A percentile compares a stretch with the other conserved stretches of the same genome.
phyloP scores from a whole-genome alignment of 1,140 invertebrate species.

The Eumaeus atala region DNA sequence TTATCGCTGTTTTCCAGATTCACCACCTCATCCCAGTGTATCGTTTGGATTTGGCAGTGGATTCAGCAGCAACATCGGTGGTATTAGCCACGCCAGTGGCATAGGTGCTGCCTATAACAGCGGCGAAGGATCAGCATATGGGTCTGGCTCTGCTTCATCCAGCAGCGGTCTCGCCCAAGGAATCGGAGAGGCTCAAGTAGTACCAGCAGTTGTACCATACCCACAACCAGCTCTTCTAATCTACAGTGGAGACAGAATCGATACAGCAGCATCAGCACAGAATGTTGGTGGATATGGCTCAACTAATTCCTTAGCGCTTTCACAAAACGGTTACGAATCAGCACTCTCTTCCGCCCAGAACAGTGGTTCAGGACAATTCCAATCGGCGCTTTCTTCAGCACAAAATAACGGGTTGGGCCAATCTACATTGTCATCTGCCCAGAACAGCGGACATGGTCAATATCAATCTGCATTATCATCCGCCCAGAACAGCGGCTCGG shows the following conservation, averaged over 20 bases:
- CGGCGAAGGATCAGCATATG: slow-evolving; percentile 47
- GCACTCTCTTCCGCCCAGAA: slow-evolving; percentile 17
- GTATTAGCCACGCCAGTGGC: slow-evolving; percentile 48
- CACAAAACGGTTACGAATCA: slow-evolving; percentile 22
- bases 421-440: background rate
- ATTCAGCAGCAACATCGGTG: slow-evolving; percentile 56
- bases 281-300: slow-evolving; percentile 21
- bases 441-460: background rate
- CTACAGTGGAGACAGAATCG: background rate
- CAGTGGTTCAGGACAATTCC: slow-evolving; percentile 1
- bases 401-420: slow-evolving; percentile 8
- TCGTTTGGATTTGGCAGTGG: slow-evolving; percentile 57
- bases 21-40: slow-evolving; percentile 16
- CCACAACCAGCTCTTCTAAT: slow-evolving; percentile 8
- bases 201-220: slow-evolving; percentile 9
- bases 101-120: slow-evolving; percentile 47
- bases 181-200: slow-evolving; percentile 20
- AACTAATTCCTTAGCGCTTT: slow-evolving; percentile 27
- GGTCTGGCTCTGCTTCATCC: slow-evolving; percentile 23
- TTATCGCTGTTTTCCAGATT: background rate
- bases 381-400: slow-evolving; percentile 14
- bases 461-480: background rate
- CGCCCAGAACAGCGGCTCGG: background rate
- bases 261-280: slow-evolving; percentile 23
- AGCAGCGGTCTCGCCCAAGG: slow-evolving; percentile 33